Conservation (phyloP, 2,113 vertebrate genomes). For the Helogale parvula region DNA sequence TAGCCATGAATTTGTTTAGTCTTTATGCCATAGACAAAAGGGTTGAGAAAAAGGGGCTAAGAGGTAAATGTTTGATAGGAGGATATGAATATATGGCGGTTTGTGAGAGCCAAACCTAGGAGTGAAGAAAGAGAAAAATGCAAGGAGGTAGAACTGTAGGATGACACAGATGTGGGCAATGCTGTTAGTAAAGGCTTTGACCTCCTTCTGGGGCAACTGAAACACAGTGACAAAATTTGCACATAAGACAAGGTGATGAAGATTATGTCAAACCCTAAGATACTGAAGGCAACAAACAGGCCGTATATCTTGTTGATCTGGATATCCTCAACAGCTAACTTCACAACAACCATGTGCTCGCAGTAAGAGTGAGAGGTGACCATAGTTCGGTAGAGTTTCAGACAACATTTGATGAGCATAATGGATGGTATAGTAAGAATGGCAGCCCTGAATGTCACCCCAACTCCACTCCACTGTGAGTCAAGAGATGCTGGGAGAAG, state of each 20-base stretch:
- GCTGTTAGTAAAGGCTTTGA: slow-evolving; percentile 68
- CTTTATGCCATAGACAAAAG: slow-evolving; percentile 62
- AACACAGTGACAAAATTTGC: slow-evolving; percentile 62
- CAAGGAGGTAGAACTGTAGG: slow-evolving; percentile 58
- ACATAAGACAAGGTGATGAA: slow-evolving; percentile 63
- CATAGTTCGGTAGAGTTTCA: slow-evolving; percentile 37
- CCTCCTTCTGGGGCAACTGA: slow-evolving; percentile 55
- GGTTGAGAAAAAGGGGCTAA: slow-evolving; percentile 67
- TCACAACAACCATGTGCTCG: slow-evolving; percentile 68
- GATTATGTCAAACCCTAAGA: slow-evolving; percentile 62
- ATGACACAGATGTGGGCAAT: slow-evolving; percentile 71
- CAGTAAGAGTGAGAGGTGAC: slow-evolving; percentile 65
- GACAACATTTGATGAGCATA: slow-evolving; percentile 37
- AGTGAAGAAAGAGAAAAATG: slow-evolving; percentile 69
- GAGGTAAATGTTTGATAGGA: slow-evolving; percentile 61
- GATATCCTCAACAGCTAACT: slow-evolving; percentile 22
- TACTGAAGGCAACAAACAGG: slow-evolving; percentile 50
- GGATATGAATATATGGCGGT: slow-evolving; percentile 30
- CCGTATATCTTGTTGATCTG: slow-evolving; percentile 54
- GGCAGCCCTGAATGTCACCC: background rate
- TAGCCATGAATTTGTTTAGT: slow-evolving; percentile 62
- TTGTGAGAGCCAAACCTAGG: slow-evolving; percentile 61
- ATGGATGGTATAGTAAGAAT: background rate
- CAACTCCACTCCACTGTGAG: slow-evolving; percentile 19
- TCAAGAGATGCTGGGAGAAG: slow-evolving; percentile 52